These are phyloP conservation scores for Panulirus ornatus DNA, from an alignment of 1,140 invertebrate species.

Conservation along the genomic window DNA sequence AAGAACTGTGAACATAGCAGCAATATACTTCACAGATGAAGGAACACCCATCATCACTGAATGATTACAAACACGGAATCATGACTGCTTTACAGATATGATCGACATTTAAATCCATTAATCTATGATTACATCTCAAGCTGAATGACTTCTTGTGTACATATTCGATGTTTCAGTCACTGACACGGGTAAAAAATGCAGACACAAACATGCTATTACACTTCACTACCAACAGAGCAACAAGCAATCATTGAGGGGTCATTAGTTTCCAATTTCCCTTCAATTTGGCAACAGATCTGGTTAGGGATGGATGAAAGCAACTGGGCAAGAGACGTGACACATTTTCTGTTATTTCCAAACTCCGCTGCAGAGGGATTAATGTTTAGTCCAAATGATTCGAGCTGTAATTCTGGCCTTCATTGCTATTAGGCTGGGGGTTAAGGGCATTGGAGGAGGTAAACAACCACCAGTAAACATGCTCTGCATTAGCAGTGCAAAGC, in stretches of 20 bases:
- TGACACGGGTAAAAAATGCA: too few relatives aligned
- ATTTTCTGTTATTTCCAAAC: background rate
- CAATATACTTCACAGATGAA: too few relatives aligned
- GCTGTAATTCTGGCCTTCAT: background rate
- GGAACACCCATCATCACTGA: too few relatives aligned
- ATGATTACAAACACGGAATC: too few relatives aligned
- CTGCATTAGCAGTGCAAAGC: background rate
- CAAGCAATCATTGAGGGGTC: too few relatives aligned
- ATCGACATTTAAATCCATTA: too few relatives aligned
- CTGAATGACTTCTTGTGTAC: too few relatives aligned
- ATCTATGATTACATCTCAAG: too few relatives aligned
- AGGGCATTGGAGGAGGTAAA: background rate
- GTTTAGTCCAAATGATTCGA: background rate
- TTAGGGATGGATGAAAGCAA: conserved; percentile 60
- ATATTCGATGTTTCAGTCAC: too few relatives aligned
- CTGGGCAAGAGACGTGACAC: conserved; percentile 64
- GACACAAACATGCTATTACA: background rate
- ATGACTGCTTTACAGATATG: too few relatives aligned
- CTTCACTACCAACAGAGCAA: too few relatives aligned
- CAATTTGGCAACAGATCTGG: background rate
- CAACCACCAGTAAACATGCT: background rate
- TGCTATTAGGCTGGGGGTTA: conserved; percentile 2
- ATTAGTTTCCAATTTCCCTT: background rate
- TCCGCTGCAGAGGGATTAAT: conserved; percentile 8
- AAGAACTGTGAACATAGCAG: too few relatives aligned